Base-by-base conservation (phyloP, 2,888 invertebrate species). In the Allolobophora icterica region DNA sequence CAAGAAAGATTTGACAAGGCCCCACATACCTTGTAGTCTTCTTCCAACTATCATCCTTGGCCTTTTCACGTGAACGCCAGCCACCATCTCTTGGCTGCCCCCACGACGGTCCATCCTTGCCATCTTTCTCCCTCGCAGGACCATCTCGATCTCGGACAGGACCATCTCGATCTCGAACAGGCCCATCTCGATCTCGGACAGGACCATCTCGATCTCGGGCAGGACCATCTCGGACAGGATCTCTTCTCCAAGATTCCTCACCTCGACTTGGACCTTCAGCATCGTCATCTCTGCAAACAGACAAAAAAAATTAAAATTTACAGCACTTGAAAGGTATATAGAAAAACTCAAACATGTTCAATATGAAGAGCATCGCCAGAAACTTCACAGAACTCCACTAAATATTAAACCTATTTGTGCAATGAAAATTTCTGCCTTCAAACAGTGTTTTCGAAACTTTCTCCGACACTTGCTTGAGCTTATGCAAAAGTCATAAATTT, bases 41-140 rank as follows among this genome's bases (percentile, higher is more conserved):
- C 71, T 91, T 92, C 95, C 95, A 94, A 91, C 94, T 93, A 17
- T 94, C 94, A 89, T 94, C 93, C 91, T 93, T 94, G 89, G 94
- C 94, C 91, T 93, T 93, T 84, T 94, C 94, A 38, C 94, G 92
- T 58, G 94, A 94, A 87, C 95, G 93, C 95, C 95, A 95, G 38
- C 95, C 94, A 15, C 94, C 94, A 15, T 91, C 93, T 92, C 35
- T 90, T 42, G 42, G 91, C 15, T 33, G 84, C 6, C 93, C 93
- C 94, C 94, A 94, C 24, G 93, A n/a, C 0, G 33, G 33, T 11
- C 90, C 89, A 30, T 89, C 89, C 30, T 45, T 40, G 30, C 33
- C 83, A 90, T 52, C 90, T 30, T 90, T 35, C 89, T 89, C 90
- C 34, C 42, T 52, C n/a, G 90, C 58, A 34, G 84, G 89, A 21